Evolutionary conservation across 1,140 invertebrate genomes (phyloP), one percentile per base, ranked within the genome.

Genomic region (Thalassaphorura encarpata): DNA sequence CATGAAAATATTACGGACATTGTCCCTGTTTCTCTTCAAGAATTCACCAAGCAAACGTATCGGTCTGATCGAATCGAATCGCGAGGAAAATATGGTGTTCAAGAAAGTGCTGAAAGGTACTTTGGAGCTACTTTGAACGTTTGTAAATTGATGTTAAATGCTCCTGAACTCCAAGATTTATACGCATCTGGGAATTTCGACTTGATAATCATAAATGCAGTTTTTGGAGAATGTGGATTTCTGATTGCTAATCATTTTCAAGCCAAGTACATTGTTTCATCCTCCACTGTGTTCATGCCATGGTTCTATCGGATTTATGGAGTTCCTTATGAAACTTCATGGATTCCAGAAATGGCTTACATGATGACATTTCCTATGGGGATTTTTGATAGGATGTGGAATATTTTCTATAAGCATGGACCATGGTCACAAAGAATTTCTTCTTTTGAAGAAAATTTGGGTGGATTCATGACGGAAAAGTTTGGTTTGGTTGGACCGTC

Each of bases 211-310:
- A 27, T 57, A 3, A 51, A 51, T 23, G n/a, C 41, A 3, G 16
- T 43, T 52, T 51, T 51, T 36, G 40, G 45, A 8, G 55, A 57
- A 45, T 57, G 55, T 45, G 47, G 47, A 18, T 52, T 21, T 23
- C 27, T 24, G 16, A 24, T 57, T 15, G 48, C 39, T 21, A 36
- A 51, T 23, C 40, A 36, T 13, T 41, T 40, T 28, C 26, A 39
- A 29, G 54, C 47, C 8, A 56, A 56, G 42, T 31, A 15, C 18
- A 56, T 56, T 3, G n/a, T 33, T 19, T 49, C 19, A 26, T 6
- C 11, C 18, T n/a, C 29, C 21, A 23, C 5, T 46, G 18, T 21
- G 3, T 28, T 42, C 15, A 28, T 57, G 3, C n/a, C 48, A 5
- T 57, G 48, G 48, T 57, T 8, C 33, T 43, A 52, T 52, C 26